phyloP scores from a whole-genome alignment of 2,113 vertebrate genomes.

The Elephas maximus region DNA sequence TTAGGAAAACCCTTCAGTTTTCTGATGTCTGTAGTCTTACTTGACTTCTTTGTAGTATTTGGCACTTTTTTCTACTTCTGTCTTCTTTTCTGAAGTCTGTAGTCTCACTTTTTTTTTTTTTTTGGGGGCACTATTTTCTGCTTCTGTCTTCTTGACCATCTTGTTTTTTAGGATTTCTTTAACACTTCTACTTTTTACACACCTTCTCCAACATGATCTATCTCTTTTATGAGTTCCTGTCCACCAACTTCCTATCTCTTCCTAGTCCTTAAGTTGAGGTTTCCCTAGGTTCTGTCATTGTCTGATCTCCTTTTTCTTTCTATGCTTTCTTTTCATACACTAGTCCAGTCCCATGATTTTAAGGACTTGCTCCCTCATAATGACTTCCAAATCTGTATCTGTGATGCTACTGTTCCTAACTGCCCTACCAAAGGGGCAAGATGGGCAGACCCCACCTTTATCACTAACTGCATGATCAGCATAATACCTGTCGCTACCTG shows the following conservation, averaged over 20 bases:
- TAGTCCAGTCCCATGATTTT: background rate
- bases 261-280: background rate
- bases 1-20: background rate
- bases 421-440: background rate
- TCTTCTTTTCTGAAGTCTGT: background rate
- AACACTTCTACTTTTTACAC: background rate
- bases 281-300: constrained; percentile 9
- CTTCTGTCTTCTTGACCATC: background rate
- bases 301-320: background rate
- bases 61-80: background rate
- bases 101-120: background rate
- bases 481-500: background rate
- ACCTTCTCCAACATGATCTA: background rate
- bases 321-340: background rate
- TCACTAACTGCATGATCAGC: background rate
- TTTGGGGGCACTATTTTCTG: background rate
- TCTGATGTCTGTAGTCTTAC: background rate
- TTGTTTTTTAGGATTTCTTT: constrained; percentile 33
- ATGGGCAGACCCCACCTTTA: background rate
- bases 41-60: background rate
- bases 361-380: background rate
- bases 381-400: constrained; percentile 35
- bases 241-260: background rate
- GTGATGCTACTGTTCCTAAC: background rate
- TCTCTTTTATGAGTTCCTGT: background rate